A percentile compares a stretch with the other conserved stretches of the same genome.
These are phyloP conservation scores for Todiramphus chloris DNA, from an alignment of 2,113 vertebrate genomes.

Conservation along the genomic window DNA sequence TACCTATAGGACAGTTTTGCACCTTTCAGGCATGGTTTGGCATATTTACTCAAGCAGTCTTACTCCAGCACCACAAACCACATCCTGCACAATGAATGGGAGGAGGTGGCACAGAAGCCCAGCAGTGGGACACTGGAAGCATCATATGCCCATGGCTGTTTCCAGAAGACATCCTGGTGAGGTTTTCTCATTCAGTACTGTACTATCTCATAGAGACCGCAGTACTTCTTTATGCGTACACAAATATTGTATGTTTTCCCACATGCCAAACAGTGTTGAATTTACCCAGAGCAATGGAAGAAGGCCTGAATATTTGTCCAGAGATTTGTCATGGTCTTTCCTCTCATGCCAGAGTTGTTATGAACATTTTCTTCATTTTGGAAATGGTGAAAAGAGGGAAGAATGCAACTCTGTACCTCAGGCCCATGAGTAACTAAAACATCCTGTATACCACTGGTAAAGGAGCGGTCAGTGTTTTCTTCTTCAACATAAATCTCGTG, in stretches of 20 bases:
- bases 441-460: background rate
- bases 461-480: background rate
- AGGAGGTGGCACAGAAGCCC: background rate
- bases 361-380: background rate
- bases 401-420: background rate
- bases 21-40: background rate
- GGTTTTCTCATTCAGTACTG: accelerated
- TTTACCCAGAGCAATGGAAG: background rate
- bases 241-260: background rate
- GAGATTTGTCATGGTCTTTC: background rate
- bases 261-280: background rate
- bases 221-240: accelerated
- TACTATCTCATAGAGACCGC: background rate
- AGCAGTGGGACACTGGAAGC: background rate
- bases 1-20: background rate
- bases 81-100: background rate
- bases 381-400: background rate
- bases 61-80: background rate
- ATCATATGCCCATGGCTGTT: background rate
- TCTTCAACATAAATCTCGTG: accelerated
- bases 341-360: background rate
- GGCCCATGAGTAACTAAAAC: background rate
- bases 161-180: background rate
- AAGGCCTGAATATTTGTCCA: background rate
- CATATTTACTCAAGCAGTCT: background rate